A percentile compares a stretch with the other conserved stretches of the same genome.
phyloP scores from a whole-genome alignment of 2,888 invertebrate genomes.

The Folsomia candida region DNA sequence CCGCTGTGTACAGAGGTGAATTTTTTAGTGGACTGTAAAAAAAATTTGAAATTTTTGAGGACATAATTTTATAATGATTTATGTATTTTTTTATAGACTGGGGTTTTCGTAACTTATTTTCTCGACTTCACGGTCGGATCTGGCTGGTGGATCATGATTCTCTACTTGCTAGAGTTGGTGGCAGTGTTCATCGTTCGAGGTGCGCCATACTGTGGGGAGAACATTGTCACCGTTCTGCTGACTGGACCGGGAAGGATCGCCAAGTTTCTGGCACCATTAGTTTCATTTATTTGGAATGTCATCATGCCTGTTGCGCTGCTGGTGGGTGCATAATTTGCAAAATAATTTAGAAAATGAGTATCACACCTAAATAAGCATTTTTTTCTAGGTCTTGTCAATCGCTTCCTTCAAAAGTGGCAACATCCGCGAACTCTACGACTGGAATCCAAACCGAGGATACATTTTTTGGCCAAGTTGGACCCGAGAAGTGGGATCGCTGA shows the following conservation, averaged over 20 bases:
- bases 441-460: slow-evolving; percentile 61
- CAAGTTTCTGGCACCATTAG: slow-evolving; percentile 60
- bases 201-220: slow-evolving; percentile 78
- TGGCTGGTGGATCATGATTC: slow-evolving; percentile 79
- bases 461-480: slow-evolving; percentile 80
- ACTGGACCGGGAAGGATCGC: slow-evolving; percentile 54
- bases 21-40: no score
- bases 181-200: slow-evolving; percentile 85
- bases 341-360: background rate
- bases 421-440: slow-evolving; percentile 66
- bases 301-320: slow-evolving; percentile 76
- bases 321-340: slow-evolving; percentile 58
- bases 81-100: slow-evolving; percentile 60
- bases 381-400: slow-evolving; percentile 63
- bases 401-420: slow-evolving; percentile 70
- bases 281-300: slow-evolving; percentile 85
- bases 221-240: slow-evolving; percentile 64
- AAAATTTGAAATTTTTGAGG: background rate
- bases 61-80: slow-evolving; percentile 7
- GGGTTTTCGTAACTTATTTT: slow-evolving; percentile 78
- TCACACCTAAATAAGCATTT: background rate
- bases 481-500: slow-evolving; percentile 70
- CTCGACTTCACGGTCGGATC: slow-evolving; percentile 80
- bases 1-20: slow-evolving; percentile 81
- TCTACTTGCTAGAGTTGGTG: slow-evolving; percentile 72